Base-by-base conservation (phyloP, 2,797 vertebrate genomes). In the Gadopsis marmoratus region DNA sequence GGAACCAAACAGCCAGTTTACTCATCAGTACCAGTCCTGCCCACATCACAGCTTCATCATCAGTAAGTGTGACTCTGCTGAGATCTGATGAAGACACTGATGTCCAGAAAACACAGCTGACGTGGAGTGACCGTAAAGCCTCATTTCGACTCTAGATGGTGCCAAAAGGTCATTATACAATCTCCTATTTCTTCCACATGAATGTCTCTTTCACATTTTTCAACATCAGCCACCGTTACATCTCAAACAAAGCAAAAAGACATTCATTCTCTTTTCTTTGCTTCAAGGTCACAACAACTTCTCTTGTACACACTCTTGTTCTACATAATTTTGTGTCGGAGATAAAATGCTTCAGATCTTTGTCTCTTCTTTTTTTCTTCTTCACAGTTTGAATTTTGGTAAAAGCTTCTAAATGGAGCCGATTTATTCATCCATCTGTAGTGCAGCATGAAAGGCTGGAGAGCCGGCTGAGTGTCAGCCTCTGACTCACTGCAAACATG, bases 331-430 rank as follows among this genome's bases (percentile, higher is more conserved):
- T 12, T 4, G 7, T 7, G 6, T 29, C 17, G 63, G 58, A 54
- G 37, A 19, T 63, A 29, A 47, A 1, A 39, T 12, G 26, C n/a
- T 16, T 5, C 31, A n/a, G 41, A 16, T 35, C 67, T 48, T 5
- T 37, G 47, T 61, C 47, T 35, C 43, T 12, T 50, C 23, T 13
- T 8, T 61, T 23, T 29, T 19, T 45, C 23, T 11, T 29, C 60
- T 4, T 7, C 16, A 6, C 21, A n/a, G 31, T 37, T 4, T 23
- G 3, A 59, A 47, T 47, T 45, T 47, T n/a, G 26, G n/a, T 23
- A 21, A 37, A 81, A 71, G 53, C 48, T 29, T 71, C 71, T 71
- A 66, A 70, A 55, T 4, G 11, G 41, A 67, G 76, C 61, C 7
- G 54, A 60, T 60, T 21, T 16, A 45, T 26, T 47, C n/a, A 0